A percentile compares a stretch with the other conserved stretches of the same genome.
These are phyloP conservation scores for Pogonomyrmex californicus DNA, from an alignment of 1,140 invertebrate species.

Conservation along the genomic window DNA sequence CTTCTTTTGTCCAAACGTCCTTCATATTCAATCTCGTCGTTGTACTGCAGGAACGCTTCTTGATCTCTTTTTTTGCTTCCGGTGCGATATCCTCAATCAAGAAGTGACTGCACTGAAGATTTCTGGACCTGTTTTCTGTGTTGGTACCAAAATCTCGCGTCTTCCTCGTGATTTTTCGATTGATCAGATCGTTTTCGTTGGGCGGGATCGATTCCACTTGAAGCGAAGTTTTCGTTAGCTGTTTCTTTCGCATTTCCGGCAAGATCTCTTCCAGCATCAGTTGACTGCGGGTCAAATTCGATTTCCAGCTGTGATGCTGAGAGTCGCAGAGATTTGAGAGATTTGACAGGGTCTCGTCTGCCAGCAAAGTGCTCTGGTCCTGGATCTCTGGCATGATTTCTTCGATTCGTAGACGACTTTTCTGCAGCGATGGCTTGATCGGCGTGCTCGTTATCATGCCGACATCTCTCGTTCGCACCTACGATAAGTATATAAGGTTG, in stretches of 20 bases:
- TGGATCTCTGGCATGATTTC: slow-evolving; percentile 70
- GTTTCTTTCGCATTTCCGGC: slow-evolving; percentile 55
- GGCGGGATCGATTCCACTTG: slow-evolving; percentile 69
- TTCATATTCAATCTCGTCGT: slow-evolving; percentile 76
- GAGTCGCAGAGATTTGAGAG: slow-evolving; percentile 38
- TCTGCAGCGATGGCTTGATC: slow-evolving; percentile 68
- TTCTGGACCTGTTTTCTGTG: slow-evolving; percentile 62
- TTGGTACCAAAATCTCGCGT: slow-evolving; percentile 71
- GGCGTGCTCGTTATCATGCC: slow-evolving; percentile 82
- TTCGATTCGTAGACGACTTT: slow-evolving; percentile 67
- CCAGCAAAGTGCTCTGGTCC: slow-evolving; percentile 23
- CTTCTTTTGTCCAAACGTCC: slow-evolving; percentile 76
- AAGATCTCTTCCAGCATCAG: slow-evolving; percentile 56
- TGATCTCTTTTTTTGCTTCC: slow-evolving; percentile 41
- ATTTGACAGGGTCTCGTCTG: slow-evolving; percentile 17
- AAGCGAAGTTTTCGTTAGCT: slow-evolving; percentile 60
- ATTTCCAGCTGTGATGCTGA: slow-evolving; percentile 57
- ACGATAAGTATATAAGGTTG: not conserved
- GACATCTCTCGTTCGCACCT: slow-evolving; percentile 78
- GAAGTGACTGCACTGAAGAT: slow-evolving; percentile 64
- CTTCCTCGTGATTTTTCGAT: slow-evolving; percentile 24
- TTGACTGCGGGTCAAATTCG: slow-evolving; percentile 51
- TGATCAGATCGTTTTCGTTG: slow-evolving; percentile 20
- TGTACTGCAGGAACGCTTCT: slow-evolving; percentile 70
- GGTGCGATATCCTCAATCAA: slow-evolving; percentile 75